Base-by-base conservation (phyloP, 1,140 invertebrate genomes). In the Trinorchestia longiramus region DNA sequence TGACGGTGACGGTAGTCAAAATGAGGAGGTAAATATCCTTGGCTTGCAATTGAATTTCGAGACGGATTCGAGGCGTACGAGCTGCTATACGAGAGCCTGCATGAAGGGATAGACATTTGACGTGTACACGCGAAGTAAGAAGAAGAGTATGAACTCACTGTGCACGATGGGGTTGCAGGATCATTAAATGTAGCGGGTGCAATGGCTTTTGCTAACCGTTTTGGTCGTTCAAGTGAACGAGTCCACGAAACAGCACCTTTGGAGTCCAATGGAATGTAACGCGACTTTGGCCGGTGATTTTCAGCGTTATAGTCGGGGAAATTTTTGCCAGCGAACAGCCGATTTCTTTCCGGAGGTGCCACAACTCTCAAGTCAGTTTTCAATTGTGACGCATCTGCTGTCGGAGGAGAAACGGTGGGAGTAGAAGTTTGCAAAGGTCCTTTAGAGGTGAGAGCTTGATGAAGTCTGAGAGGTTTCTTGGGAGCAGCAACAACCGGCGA, bases 211-310 rank as follows among this genome's bases (percentile, higher is more conserved):
- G 96, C 95, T 45, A 97, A 91, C 41, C 96, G 62, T 15, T 95
- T 96, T 6, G 96, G 96, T 17, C 96, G 95, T 91, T 97, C 96
- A 87, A 97, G 90, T n/a, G 96, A 97, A 77, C 96, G 96, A 41
- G 96, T 97, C 96, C 96, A 97, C 0, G 95, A 45, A 88, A 95
- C 95, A 0, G 95, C 95, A 28, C 96, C 96, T 28, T 96, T 96
- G 53, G 96, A 96, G 36, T 96, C 97, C 96, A 87, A 97, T 23
- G 98, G 98, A 97, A 98, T 98, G 97, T 99, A 99, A 45, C 98
- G 98, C 97, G 98, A 98, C 96, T 98, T 98, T 36, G 98, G 98
- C 44, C 98, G 98, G 97, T 99, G 98, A 92, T 98, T 98, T 90
- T 97, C 97, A 0, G 98, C 98, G 97, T 99, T 98, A 97, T 98